A percentile compares a stretch with the other conserved stretches of the same genome.
Evolutionary conservation across 2,113 vertebrate species (phyloP).

Genomic region (Pelobates fuscus): DNA sequence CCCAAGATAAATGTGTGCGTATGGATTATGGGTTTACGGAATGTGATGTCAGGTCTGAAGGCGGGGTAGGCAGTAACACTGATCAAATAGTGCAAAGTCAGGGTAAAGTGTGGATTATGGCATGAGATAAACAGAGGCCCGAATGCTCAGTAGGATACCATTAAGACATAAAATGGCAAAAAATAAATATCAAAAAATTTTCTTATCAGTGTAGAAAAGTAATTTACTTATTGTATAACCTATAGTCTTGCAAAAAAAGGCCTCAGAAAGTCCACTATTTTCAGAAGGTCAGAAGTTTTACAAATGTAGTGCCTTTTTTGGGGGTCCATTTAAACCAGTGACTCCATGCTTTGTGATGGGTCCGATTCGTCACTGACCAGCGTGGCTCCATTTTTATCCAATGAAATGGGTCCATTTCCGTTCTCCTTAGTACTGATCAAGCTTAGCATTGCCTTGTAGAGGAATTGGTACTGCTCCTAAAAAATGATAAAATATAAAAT

Average conservation of each 20-base stretch:
- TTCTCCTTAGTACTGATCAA: constrained; percentile 88
- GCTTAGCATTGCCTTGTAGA: constrained; percentile 93
- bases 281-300: constrained; percentile 86
- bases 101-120: constrained; percentile 79
- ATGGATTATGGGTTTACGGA: neutral
- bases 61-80: constrained; percentile 94
- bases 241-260: constrained; percentile 97
- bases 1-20: neutral
- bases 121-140: constrained; percentile 86
- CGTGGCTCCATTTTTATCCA: constrained; percentile 85
- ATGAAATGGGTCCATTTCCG: constrained; percentile 72
- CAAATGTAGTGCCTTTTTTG: constrained; percentile 82
- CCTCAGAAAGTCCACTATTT: constrained; percentile 93
- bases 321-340: constrained; percentile 83
- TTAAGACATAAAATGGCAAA: constrained; percentile 99
- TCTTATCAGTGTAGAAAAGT: constrained; percentile 99
- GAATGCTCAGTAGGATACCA: constrained; percentile 95
- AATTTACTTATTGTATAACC: constrained; percentile 97
- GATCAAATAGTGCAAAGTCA: constrained; percentile 97
- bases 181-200: constrained; percentile 99
- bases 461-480: constrained; percentile 93
- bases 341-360: constrained; percentile 90
- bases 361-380: constrained; percentile 83
- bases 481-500: constrained; percentile 51
- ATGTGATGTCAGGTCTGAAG: neutral